Percentiles rank a stretch among this genome's conserved stretches.
Evolutionary conservation across 2,797 vertebrate species (phyloP).

Genomic region (Vireo griseus): DNA sequence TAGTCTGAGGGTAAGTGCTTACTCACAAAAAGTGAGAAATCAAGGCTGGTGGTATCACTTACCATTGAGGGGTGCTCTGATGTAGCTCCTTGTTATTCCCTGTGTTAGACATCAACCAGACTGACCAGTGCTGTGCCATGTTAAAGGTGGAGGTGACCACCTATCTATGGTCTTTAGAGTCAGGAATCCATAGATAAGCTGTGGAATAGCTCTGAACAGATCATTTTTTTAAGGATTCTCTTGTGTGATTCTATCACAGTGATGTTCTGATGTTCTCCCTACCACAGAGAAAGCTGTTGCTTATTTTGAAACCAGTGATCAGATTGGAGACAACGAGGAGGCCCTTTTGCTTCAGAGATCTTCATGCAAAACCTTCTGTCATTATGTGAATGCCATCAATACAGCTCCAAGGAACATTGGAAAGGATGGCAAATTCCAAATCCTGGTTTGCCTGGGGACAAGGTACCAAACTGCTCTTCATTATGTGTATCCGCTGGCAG

Average conservation of each 20-base stretch:
- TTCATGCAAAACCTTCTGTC: slow-evolving; percentile 87
- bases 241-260: neutral
- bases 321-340: slow-evolving; percentile 84
- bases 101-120: neutral
- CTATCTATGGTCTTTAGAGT: neutral
- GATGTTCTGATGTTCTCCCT: neutral
- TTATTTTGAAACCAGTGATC: slow-evolving; percentile 88
- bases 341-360: slow-evolving; percentile 78
- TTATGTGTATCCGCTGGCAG: neutral
- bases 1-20: neutral
- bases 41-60: neutral
- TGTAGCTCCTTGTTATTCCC: neutral
- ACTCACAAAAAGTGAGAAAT: neutral
- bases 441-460: slow-evolving; percentile 91
- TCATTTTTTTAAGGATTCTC: neutral
- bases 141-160: neutral
- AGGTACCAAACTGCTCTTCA: slow-evolving; percentile 72
- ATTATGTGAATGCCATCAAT: slow-evolving; percentile 89
- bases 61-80: neutral
- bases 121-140: neutral
- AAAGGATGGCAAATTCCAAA: slow-evolving; percentile 97
- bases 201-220: neutral
- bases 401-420: slow-evolving; percentile 90
- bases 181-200: neutral
- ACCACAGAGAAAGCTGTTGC: slow-evolving; percentile 85